Conservation (phyloP, 2,888 invertebrate genomes). For the Eretmocerus hayati region DNA sequence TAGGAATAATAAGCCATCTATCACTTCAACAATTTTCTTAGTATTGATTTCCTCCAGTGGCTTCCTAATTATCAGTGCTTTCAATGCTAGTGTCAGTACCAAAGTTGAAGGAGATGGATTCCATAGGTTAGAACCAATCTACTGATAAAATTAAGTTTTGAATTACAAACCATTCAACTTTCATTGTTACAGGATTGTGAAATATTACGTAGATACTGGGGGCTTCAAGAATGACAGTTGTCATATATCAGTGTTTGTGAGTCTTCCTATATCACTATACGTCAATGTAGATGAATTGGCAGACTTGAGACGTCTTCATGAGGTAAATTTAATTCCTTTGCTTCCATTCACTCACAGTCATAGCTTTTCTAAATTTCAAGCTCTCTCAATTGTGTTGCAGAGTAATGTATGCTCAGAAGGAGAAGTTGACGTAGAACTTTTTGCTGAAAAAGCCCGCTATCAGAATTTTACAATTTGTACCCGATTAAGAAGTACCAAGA, state of each 20-base stretch:
- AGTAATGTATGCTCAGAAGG: conserved; percentile 34
- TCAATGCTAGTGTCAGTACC: conserved; percentile 28
- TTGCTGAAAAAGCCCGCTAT: conserved; percentile 34
- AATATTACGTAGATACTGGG: conserved; percentile 30
- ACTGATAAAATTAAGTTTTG: neutral
- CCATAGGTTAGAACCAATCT: conserved; percentile 36
- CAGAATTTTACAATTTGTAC: conserved; percentile 37
- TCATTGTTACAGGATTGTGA: conserved; percentile 27
- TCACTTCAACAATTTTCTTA: conserved; percentile 7
- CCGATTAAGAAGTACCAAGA: conserved; percentile 18
- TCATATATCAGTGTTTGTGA: conserved; percentile 31
- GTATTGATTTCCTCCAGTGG: conserved; percentile 3
- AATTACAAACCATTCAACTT: too few relatives aligned
- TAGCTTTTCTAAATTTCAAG: too few relatives aligned
- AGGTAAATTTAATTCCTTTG: conserved; percentile 26
- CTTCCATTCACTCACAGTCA: neutral
- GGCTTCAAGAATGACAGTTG: conserved; percentile 30
- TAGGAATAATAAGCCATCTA: neutral
- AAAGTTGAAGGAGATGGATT: conserved; percentile 37
- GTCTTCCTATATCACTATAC: conserved; percentile 37
- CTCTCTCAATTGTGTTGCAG: too few relatives aligned
- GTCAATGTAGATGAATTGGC: conserved; percentile 41
- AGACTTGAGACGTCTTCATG: conserved; percentile 34
- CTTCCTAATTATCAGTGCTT: conserved; percentile 6
- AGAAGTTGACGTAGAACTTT: conserved; percentile 39